Conservation (phyloP, 2,113 vertebrate species). For the Salminus brasiliensis region DNA sequence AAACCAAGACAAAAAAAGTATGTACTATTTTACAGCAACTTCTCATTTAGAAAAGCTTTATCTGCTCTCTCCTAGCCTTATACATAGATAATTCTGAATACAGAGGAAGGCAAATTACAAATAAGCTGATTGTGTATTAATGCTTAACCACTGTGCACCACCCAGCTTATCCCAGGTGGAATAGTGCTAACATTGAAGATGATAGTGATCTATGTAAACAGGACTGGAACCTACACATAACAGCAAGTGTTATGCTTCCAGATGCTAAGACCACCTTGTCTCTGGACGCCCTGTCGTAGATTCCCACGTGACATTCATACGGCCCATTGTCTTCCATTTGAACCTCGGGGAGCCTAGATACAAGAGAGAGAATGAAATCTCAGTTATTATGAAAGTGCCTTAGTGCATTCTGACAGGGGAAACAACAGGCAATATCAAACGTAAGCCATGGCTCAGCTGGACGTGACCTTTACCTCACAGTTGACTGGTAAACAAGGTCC, state of each 20-base stretch:
- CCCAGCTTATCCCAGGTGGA: not conserved
- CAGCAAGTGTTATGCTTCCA: conserved; percentile 84
- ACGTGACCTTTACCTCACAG: conserved; percentile 81
- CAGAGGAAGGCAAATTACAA: not conserved
- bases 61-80: not conserved
- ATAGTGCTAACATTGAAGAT: not conserved
- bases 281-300: conserved; percentile 85
- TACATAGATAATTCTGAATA: not conserved
- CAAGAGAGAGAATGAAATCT: conserved; percentile 19
- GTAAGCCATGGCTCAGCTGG: conserved; percentile 15
- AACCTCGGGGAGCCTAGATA: conserved; percentile 87
- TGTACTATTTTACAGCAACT: not conserved
- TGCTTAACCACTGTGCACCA: not conserved
- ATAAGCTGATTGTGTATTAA: too few relatives aligned
- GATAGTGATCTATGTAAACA: not conserved
- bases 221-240: conserved; percentile 84
- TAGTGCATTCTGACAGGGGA: conserved; percentile 9
- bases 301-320: conserved; percentile 93
- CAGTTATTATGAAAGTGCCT: conserved; percentile 13
- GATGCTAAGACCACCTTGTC: conserved; percentile 90
- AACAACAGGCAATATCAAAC: conserved; percentile 6
- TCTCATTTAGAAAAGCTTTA: not conserved
- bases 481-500: conserved; percentile 90
- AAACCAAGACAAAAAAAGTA: not conserved
- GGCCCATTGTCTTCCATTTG: conserved; percentile 89